Evolutionary conservation across 1,140 invertebrate genomes (phyloP).

Genomic region (Eumeta japonica): DNA sequence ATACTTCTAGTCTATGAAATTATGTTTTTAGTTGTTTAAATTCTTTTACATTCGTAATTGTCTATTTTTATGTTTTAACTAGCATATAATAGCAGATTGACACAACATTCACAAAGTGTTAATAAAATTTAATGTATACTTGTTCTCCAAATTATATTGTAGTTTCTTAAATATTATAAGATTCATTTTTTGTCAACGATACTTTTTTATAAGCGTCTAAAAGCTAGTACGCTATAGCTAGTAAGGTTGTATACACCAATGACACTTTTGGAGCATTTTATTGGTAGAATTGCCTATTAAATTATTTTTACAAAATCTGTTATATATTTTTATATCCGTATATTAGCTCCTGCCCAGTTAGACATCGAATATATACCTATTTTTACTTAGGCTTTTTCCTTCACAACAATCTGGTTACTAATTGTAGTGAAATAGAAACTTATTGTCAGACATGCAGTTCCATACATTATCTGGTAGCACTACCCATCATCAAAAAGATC

Average conservation of each 20-base stretch:
- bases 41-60: too few relatives aligned
- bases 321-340: conserved; percentile 14
- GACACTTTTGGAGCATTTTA: conserved; percentile 55
- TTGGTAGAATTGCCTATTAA: conserved; percentile 54
- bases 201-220: conserved; percentile 27
- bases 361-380: too few relatives aligned
- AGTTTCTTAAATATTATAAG: conserved; percentile 10
- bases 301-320: conserved; percentile 53
- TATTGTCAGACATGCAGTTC: too few relatives aligned
- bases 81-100: background rate
- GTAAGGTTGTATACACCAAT: conserved; percentile 53
- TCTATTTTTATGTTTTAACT: conserved; percentile 1
- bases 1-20: conserved; percentile 2
- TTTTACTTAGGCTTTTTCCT: too few relatives aligned
- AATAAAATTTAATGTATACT: background rate
- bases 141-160: background rate
- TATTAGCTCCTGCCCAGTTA: too few relatives aligned
- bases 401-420: too few relatives aligned
- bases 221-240: conserved; percentile 30
- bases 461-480: too few relatives aligned
- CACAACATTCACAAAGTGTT: conserved; percentile 1
- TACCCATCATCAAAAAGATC: too few relatives aligned
- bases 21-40: too few relatives aligned
- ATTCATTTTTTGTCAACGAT: conserved; percentile 6
- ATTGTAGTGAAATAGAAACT: too few relatives aligned